Evolutionary conservation across 2,113 vertebrate species (phyloP).

Genomic region (Chloropsis hardwickii): DNA sequence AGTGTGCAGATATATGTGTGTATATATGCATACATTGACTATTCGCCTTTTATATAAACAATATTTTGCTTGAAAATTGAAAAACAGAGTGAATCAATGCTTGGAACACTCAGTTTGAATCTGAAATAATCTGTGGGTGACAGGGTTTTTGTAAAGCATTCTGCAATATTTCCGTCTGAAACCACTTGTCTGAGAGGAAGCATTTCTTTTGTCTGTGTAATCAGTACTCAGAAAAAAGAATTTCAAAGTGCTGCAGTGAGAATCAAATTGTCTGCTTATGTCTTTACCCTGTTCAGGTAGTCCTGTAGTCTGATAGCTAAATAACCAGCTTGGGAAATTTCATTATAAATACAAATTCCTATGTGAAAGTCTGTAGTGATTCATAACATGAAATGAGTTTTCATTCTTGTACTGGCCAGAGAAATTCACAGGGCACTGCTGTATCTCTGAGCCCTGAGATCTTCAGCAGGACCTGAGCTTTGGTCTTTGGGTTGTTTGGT

Average conservation of each 20-base stretch:
- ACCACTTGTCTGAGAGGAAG: neutral
- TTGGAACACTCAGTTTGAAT: neutral
- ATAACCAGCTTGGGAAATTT: neutral
- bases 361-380: neutral
- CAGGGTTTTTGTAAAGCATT: neutral
- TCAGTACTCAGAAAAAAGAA: neutral
- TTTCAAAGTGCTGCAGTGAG: neutral
- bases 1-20: neutral
- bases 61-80: neutral
- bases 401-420: neutral
- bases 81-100: neutral
- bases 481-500: neutral
- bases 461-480: neutral
- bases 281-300: neutral
- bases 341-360: neutral
- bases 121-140: neutral
- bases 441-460: neutral
- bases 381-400: neutral
- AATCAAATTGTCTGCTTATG: neutral
- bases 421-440: neutral
- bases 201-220: neutral
- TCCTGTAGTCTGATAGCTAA: neutral
- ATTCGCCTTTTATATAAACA: neutral
- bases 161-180: neutral
- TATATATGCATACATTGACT: neutral